A percentile compares a stretch with the other conserved stretches of the same genome.
These are phyloP conservation scores for Esox masquinongy DNA, from an alignment of 2,797 vertebrate genomes.

Conservation along the genomic window DNA sequence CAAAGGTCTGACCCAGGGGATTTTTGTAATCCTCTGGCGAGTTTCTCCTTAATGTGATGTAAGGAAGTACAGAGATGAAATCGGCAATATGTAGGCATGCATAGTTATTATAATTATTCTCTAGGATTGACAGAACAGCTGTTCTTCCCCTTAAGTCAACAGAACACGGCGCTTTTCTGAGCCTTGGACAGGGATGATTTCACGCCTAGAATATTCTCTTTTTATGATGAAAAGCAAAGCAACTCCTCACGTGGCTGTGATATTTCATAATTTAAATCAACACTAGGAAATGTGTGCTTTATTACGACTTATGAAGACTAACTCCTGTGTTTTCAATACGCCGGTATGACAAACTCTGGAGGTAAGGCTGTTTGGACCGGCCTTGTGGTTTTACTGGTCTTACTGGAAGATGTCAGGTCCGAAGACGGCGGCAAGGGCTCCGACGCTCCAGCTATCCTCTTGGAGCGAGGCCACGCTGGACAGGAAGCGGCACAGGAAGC, in stretches of 20 bases:
- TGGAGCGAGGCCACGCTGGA: constrained; percentile 92
- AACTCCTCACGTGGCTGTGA: background rate
- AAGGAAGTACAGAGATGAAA: background rate
- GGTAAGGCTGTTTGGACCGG: background rate
- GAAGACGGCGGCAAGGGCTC: constrained; percentile 92
- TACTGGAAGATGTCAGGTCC: constrained; percentile 98
- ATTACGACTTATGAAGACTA: background rate
- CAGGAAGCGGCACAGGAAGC: constrained; percentile 96
- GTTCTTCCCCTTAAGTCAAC: background rate
- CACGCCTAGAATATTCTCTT: background rate
- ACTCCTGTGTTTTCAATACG: background rate
- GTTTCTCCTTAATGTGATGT: background rate
- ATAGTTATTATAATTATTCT: background rate
- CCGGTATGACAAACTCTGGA: background rate
- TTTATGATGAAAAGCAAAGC: background rate
- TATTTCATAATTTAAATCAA: background rate
- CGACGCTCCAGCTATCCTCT: constrained; percentile 91
- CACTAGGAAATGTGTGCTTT: background rate
- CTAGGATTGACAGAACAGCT: background rate
- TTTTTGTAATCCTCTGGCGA: too few relatives aligned
- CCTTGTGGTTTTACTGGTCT: constrained; percentile 53
- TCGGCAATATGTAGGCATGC: background rate
- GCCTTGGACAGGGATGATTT: background rate
- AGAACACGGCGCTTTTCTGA: background rate
- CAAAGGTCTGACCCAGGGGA: too few relatives aligned